Evolutionary conservation across 1,140 invertebrate species (phyloP).

Genomic region (Sycobia sp.): DNA sequence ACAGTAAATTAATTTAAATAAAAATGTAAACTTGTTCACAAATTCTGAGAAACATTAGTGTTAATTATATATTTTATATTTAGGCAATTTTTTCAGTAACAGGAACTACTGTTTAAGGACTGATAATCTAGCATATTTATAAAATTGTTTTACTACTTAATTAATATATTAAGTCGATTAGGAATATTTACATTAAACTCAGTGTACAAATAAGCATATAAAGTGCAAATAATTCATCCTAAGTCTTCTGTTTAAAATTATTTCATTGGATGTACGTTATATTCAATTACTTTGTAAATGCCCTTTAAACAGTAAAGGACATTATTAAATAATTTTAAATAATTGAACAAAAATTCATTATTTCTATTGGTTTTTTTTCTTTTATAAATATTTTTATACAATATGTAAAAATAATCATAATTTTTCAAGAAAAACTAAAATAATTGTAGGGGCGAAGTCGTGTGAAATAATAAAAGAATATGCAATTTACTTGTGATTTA

Average conservation of each 20-base stretch:
- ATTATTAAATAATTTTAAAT: constrained; percentile 26
- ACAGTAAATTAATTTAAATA: neutral
- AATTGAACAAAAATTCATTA: constrained; percentile 21
- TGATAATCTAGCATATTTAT: constrained; percentile 46
- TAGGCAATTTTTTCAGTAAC: constrained; percentile 20
- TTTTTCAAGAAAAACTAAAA: constrained; percentile 12
- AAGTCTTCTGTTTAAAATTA: no score
- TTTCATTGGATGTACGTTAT: neutral
- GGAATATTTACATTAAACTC: constrained; percentile 35
- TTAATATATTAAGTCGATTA: constrained; percentile 42
- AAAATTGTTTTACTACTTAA: constrained; percentile 43
- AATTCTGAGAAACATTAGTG: neutral
- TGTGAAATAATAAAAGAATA: constrained; percentile 41
- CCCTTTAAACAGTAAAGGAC: constrained; percentile 6
- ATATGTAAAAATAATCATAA: constrained; percentile 13
- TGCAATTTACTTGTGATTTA: constrained; percentile 44
- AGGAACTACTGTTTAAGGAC: constrained; percentile 38
- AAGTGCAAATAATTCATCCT: constrained; percentile 20
- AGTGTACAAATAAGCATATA: constrained; percentile 38
- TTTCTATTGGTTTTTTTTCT: constrained; percentile 8
- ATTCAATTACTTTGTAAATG: constrained; percentile 5
- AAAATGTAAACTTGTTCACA: constrained; percentile 6
- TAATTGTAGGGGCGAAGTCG: constrained; percentile 15
- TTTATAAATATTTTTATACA: constrained; percentile 26
- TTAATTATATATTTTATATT: constrained; percentile 22